These are phyloP conservation scores for Synergus japonicus DNA, from an alignment of 2,888 invertebrate species.

Conservation along the genomic window DNA sequence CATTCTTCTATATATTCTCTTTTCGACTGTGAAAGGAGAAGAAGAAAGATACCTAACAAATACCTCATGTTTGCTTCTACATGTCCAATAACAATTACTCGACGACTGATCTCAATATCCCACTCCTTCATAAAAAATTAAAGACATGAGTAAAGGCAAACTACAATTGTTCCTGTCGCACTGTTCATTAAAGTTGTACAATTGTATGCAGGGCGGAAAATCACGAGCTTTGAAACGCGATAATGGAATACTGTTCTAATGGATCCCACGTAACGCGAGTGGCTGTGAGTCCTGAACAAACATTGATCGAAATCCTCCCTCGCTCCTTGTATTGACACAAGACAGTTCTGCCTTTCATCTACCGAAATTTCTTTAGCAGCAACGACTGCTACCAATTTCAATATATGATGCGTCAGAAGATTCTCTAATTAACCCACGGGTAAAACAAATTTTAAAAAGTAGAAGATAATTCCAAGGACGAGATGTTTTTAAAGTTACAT, in stretches of 20 bases:
- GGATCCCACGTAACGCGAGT: constrained; percentile 33
- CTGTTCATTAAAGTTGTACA: constrained; percentile 29
- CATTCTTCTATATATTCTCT: neutral
- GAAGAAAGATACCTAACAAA: neutral
- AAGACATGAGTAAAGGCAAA: constrained; percentile 20
- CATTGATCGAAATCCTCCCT: constrained; percentile 48
- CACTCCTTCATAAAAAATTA: neutral
- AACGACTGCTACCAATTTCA: neutral
- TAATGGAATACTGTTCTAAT: constrained; percentile 37
- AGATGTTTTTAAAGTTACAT: neutral
- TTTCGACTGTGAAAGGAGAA: neutral
- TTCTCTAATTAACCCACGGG: neutral
- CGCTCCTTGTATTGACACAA: constrained; percentile 39
- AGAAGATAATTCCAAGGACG: neutral
- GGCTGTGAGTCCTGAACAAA: constrained; percentile 55
- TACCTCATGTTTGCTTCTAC: neutral
- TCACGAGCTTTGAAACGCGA: constrained; percentile 47
- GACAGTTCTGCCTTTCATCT: constrained; percentile 13
- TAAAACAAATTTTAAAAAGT: neutral
- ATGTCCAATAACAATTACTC: neutral
- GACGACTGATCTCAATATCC: neutral
- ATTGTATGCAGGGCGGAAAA: constrained; percentile 41
- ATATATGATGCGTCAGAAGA: constrained; percentile 4
- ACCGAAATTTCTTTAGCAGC: constrained; percentile 25
- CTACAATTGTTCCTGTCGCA: neutral